phyloP scores from a whole-genome alignment of 1,140 invertebrate species.

The Homalodisca vitripennis region DNA sequence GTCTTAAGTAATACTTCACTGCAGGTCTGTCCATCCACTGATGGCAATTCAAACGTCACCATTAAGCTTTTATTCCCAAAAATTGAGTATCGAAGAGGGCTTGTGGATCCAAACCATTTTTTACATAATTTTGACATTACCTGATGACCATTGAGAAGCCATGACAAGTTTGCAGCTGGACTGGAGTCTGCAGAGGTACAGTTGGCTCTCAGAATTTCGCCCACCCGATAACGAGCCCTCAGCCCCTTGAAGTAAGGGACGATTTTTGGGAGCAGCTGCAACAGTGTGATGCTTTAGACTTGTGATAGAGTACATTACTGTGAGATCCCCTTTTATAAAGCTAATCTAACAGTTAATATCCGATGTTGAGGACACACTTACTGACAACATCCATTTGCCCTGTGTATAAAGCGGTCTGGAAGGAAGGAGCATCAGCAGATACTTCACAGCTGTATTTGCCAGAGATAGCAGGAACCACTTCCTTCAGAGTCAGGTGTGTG shows the following conservation, averaged over 20 bases:
- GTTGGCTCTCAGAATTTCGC: constrained; percentile 53
- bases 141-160: constrained; percentile 70
- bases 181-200: constrained; percentile 60
- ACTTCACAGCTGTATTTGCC: constrained; percentile 79
- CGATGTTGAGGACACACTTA: constrained; percentile 46
- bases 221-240: constrained; percentile 52
- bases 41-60: no score
- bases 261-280: constrained; percentile 51
- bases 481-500: constrained; percentile 54
- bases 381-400: constrained; percentile 68
- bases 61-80: no score
- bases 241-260: constrained; percentile 52
- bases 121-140: constrained; percentile 57
- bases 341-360: neutral
- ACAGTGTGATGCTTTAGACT: no score
- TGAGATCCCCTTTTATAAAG: neutral
- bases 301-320: no score
- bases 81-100: no score
- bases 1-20: no score
- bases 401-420: constrained; percentile 67
- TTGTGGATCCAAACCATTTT: no score
- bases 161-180: constrained; percentile 64
- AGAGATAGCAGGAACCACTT: constrained; percentile 58
- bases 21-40: no score
- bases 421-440: constrained; percentile 82